These are phyloP conservation scores for Stichodactyla mertensii DNA, from an alignment of 64 coral and sea anemone species.

Conservation along the genomic window DNA sequence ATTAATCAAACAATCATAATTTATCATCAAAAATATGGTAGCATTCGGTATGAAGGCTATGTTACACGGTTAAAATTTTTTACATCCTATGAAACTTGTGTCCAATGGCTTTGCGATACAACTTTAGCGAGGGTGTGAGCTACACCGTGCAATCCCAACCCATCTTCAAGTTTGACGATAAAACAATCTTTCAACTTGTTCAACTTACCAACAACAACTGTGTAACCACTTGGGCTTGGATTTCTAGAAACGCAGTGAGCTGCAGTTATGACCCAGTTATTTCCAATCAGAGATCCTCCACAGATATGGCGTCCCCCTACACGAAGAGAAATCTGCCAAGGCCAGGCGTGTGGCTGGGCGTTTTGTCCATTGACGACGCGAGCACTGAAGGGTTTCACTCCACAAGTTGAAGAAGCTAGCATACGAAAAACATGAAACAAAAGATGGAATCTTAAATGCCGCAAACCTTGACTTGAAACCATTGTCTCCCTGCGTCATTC, in stretches of 20 bases:
- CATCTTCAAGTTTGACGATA: no score
- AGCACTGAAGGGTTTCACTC: slow-evolving; percentile 18
- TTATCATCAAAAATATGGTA: not conserved
- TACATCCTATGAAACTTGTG: no score
- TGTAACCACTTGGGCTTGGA: slow-evolving; percentile 30
- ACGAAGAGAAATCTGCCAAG: slow-evolving; percentile 81
- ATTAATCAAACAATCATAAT: not conserved
- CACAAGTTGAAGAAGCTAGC: slow-evolving; percentile 24
- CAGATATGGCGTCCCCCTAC: slow-evolving; percentile 41
- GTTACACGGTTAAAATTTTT: no score
- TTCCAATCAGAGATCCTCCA: slow-evolving; percentile 46
- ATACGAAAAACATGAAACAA: not conserved
- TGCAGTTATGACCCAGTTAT: slow-evolving; percentile 45
- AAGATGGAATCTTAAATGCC: not conserved
- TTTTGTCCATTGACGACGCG: slow-evolving; percentile 65
- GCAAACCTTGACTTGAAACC: no score
- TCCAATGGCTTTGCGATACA: no score
- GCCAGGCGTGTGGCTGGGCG: slow-evolving; percentile 69
- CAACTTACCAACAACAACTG: slow-evolving; percentile 46
- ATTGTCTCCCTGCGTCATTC: no score
- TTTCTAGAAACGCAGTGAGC: slow-evolving; percentile 44
- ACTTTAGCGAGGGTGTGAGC: no score
- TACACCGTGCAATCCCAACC: no score
- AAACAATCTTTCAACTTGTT: no score
- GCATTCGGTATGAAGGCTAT: no score